Conservation (phyloP, 1,140 invertebrate genomes). For the Caenorhabditis tropicalis region DNA sequence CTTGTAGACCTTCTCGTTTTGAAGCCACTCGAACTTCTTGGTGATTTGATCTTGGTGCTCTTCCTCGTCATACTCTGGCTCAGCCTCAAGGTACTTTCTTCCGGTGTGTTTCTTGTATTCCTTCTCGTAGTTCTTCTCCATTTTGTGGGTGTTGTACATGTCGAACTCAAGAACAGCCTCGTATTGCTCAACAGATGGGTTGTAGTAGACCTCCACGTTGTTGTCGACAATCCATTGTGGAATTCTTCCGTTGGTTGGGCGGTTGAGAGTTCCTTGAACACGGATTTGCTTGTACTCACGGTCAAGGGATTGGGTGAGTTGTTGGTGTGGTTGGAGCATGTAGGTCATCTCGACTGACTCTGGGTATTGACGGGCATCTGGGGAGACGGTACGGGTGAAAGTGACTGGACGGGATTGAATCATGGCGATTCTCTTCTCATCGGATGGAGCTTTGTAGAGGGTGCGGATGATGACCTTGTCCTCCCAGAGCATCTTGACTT, state of each 20-base stretch:
- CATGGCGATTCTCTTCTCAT: slow-evolving; percentile 49
- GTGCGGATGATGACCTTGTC: slow-evolving; percentile 57
- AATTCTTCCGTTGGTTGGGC: slow-evolving; percentile 9
- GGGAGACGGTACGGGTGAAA: slow-evolving; percentile 51
- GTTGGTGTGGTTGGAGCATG: slow-evolving; percentile 9
- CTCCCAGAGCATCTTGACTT: slow-evolving; percentile 48
- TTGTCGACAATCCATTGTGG: slow-evolving; percentile 40
- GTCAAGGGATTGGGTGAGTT: slow-evolving; percentile 39
- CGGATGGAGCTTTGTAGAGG: slow-evolving; percentile 54
- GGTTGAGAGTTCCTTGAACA: slow-evolving; percentile 14
- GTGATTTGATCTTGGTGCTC: slow-evolving; percentile 20
- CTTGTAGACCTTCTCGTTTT: slow-evolving; percentile 3
- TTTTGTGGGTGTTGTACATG: slow-evolving; percentile 46
- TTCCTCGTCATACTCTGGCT: slow-evolving; percentile 35
- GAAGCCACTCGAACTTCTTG: slow-evolving; percentile 9
- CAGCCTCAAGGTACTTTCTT: background rate
- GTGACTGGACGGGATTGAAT: slow-evolving; percentile 59
- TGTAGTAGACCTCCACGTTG: slow-evolving; percentile 48
- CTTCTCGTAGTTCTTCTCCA: slow-evolving; percentile 46
- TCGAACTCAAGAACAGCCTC: slow-evolving; percentile 42
- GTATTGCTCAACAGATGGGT: slow-evolving; percentile 25
- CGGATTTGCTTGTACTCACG: slow-evolving; percentile 45
- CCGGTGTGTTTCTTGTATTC: slow-evolving; percentile 49
- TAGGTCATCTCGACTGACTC: slow-evolving; percentile 52
- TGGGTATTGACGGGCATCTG: slow-evolving; percentile 38